These are phyloP conservation scores for Morphnarchus princeps DNA, from an alignment of 2,113 vertebrate genomes.

Conservation along the genomic window DNA sequence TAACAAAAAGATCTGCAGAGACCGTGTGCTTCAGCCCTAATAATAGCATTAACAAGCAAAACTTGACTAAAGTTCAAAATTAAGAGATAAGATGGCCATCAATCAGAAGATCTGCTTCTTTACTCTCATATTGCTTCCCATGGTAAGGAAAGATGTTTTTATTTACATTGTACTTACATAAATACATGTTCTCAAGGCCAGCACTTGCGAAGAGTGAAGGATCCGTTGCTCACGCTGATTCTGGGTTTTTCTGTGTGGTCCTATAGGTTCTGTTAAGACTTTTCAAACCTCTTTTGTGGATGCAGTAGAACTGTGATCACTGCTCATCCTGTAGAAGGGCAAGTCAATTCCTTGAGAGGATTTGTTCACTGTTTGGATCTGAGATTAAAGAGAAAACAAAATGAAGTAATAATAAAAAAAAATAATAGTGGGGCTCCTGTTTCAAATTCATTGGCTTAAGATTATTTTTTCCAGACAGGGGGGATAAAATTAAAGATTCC, in stretches of 20 bases:
- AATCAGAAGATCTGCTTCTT: conserved; percentile 1
- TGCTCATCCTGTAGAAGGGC: neutral
- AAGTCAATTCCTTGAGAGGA: neutral
- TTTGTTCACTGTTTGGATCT: neutral
- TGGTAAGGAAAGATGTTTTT: conserved; percentile 19
- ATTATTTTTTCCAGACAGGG: neutral
- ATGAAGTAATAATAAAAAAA: too few species aligned
- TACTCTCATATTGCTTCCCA: neutral
- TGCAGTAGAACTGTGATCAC: neutral
- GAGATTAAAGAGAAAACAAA: neutral
- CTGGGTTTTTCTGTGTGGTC: neutral
- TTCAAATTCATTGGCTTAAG: neutral
- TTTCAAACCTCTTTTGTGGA: neutral
- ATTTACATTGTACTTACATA: neutral
- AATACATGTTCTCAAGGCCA: neutral
- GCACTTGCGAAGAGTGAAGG: neutral
- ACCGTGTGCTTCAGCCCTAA: neutral
- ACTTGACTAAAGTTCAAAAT: neutral
- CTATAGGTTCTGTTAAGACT: neutral
- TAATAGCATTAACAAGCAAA: neutral
- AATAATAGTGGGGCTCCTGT: accelerated
- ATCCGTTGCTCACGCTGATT: neutral
- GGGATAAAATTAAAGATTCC: neutral
- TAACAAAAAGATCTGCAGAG: neutral
- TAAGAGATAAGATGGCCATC: conserved; percentile 13